Percentiles rank a stretch among this genome's conserved stretches.
Evolutionary conservation across 2,888 invertebrate genomes (phyloP).

Genomic region (Drosophila ezoana): DNA sequence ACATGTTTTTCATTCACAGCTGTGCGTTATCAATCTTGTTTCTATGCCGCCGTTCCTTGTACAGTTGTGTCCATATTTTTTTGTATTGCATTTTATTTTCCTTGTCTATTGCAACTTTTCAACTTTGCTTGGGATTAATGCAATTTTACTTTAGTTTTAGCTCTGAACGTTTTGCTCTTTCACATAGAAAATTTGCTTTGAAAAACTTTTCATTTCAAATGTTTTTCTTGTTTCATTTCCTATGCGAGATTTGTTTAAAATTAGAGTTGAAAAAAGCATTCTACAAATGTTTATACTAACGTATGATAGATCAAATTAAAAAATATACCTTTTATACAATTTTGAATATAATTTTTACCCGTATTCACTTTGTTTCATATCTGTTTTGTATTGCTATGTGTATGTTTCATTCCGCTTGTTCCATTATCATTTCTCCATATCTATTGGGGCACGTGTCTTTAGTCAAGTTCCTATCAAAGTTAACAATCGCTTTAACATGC

Average conservation of each 20-base stretch:
- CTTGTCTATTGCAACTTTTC: not conserved
- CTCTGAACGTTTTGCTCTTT: slow-evolving; percentile 1
- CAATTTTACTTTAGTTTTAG: slow-evolving; percentile 14
- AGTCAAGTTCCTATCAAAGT: too few species aligned
- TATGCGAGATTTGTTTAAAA: not conserved
- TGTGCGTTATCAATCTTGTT: slow-evolving; percentile 1
- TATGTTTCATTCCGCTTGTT: not conserved
- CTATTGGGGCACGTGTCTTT: too few species aligned
- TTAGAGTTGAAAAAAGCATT: not conserved
- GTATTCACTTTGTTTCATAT: not conserved
- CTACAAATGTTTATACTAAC: too few species aligned
- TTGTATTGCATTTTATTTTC: not conserved
- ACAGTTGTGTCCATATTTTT: not conserved
- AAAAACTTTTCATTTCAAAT: slow-evolving; percentile 3
- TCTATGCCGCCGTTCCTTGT: not conserved
- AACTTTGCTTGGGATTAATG: not conserved
- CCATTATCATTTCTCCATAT: not conserved
- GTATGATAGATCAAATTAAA: too few species aligned
- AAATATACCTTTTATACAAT: too few species aligned
- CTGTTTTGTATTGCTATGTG: not conserved
- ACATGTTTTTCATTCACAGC: slow-evolving; percentile 1
- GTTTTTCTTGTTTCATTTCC: not conserved
- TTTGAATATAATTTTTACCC: too few species aligned
- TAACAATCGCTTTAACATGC: too few species aligned
- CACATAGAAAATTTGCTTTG: not conserved